Conservation (phyloP, 2,888 invertebrate species). For the Orthosia gothica region DNA sequence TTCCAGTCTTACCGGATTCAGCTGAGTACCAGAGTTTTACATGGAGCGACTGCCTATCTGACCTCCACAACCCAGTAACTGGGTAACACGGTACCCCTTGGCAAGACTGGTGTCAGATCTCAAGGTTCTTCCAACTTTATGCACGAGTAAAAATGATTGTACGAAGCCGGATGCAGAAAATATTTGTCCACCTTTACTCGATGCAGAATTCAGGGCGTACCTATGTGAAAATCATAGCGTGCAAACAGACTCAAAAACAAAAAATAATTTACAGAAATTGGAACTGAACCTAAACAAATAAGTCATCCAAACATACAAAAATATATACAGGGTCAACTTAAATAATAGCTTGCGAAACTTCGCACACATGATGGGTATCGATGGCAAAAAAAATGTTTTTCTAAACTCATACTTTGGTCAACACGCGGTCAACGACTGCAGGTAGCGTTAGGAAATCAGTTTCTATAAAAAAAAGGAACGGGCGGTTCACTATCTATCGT, state of each 20-base stretch:
- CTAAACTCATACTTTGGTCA: too few relatives aligned
- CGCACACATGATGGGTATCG: not conserved
- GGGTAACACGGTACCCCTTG: too few relatives aligned
- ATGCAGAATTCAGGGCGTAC: not conserved
- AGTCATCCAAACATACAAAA: not conserved
- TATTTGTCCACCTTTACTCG: too few relatives aligned
- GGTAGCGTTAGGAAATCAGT: too few relatives aligned
- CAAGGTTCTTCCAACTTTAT: not conserved
- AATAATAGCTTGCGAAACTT: not conserved
- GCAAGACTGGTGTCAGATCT: too few relatives aligned
- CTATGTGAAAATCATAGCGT: not conserved
- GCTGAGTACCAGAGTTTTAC: too few relatives aligned
- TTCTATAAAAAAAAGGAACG: too few relatives aligned
- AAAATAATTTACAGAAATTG: not conserved
- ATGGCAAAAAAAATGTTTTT: not conserved
- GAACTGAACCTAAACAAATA: not conserved
- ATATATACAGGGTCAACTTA: not conserved
- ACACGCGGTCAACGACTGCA: too few relatives aligned
- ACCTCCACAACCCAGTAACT: too few relatives aligned
- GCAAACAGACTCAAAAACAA: not conserved
- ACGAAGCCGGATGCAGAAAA: not conserved
- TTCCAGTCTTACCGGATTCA: too few relatives aligned
- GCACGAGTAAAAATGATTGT: not conserved
- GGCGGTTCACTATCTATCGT: too few relatives aligned
- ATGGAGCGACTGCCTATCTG: too few relatives aligned